Percentiles rank a stretch among this genome's conserved stretches.
Evolutionary conservation across 2,113 vertebrate genomes (phyloP).

Genomic region (Callospermophilus lateralis): DNA sequence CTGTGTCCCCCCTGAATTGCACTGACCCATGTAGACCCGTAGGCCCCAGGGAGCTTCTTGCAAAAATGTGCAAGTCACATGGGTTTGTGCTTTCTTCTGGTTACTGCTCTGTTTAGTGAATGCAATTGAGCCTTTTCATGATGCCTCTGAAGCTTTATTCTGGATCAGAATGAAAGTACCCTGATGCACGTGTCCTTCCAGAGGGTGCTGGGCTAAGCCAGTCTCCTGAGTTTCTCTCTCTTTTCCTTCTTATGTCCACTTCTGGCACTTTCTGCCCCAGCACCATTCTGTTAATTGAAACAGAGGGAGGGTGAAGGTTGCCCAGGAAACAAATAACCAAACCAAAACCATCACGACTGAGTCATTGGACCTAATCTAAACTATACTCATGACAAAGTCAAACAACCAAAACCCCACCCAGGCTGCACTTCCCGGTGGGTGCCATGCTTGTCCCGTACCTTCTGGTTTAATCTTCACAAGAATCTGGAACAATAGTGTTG

Average conservation of each 20-base stretch:
- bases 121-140: rapidly evolving
- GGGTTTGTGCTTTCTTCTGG: neutral
- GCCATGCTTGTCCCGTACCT: rapidly evolving
- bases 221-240: neutral
- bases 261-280: neutral
- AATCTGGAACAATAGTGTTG: neutral
- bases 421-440: neutral
- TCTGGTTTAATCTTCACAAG: neutral
- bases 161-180: neutral
- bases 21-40: neutral
- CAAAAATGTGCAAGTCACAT: rapidly evolving
- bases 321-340: slow-evolving; percentile 70
- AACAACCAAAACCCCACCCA: slow-evolving; percentile 1
- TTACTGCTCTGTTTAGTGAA: neutral
- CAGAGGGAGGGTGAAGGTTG: slow-evolving; percentile 54
- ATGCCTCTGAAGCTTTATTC: neutral
- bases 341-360: slow-evolving; percentile 39
- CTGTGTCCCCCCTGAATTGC: neutral
- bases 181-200: neutral
- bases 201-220: neutral
- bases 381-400: neutral
- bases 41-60: neutral
- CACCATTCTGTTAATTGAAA: neutral
- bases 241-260: neutral
- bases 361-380: slow-evolving; percentile 41